Evolutionary conservation across 1,140 invertebrate species (phyloP).

Genomic region (Littorina saxatilis): DNA sequence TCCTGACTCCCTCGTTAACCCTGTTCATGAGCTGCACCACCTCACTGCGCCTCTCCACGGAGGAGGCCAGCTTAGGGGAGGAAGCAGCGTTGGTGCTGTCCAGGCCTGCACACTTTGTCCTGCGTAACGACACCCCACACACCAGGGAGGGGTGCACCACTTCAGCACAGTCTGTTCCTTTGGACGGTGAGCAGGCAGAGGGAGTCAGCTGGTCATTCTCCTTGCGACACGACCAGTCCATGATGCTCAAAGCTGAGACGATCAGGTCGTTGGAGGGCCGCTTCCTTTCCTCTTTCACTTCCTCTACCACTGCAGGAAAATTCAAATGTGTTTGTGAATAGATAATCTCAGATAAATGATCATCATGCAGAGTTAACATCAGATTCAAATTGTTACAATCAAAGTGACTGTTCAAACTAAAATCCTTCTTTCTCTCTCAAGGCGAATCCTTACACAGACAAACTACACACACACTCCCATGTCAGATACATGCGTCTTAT

Average conservation of each 20-base stretch:
- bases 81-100: constrained; percentile 33
- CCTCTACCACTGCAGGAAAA: constrained; percentile 45
- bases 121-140: constrained; percentile 68
- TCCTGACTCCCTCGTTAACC: constrained; percentile 79
- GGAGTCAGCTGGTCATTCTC: constrained; percentile 11
- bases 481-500: too few relatives aligned
- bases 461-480: too few relatives aligned
- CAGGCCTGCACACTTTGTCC: constrained; percentile 46
- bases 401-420: too few relatives aligned
- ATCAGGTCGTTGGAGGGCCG: constrained; percentile 70
- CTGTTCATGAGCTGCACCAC: constrained; percentile 81
- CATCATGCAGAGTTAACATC: not conserved
- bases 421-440: too few relatives aligned
- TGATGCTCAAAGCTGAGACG: constrained; percentile 67
- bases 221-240: constrained; percentile 43
- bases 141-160: constrained; percentile 62
- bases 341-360: not conserved
- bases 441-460: too few relatives aligned
- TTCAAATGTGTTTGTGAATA: too few relatives aligned
- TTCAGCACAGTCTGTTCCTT: constrained; percentile 20
- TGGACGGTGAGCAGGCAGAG: constrained; percentile 24
- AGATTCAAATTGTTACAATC: not conserved
- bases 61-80: constrained; percentile 20
- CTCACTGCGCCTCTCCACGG: constrained; percentile 46
- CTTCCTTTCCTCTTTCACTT: constrained; percentile 36